Conservation (phyloP, 2,888 invertebrate genomes). For the Halictus quadricinctus region DNA sequence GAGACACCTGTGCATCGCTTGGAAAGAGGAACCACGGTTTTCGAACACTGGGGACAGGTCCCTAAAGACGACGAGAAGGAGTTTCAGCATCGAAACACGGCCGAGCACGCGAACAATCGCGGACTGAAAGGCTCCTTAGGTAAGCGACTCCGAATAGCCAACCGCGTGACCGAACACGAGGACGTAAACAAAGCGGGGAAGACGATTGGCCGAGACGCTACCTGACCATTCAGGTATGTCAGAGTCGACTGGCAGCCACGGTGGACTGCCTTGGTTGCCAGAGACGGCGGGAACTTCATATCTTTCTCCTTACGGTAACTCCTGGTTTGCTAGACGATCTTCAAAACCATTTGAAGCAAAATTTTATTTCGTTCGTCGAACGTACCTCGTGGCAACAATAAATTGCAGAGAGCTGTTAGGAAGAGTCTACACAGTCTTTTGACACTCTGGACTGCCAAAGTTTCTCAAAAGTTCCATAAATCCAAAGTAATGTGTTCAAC, state of each 20-base stretch:
- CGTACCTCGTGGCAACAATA: too few species aligned
- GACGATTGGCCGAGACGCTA: conserved; percentile 68
- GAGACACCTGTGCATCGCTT: not conserved
- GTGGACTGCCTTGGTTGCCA: not conserved
- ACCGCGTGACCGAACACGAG: conserved; percentile 56
- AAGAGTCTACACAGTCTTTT: too few species aligned
- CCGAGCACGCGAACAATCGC: conserved; percentile 54
- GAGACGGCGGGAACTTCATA: not conserved
- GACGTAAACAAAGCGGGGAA: conserved; percentile 61
- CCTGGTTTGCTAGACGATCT: not conserved
- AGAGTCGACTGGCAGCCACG: conserved; percentile 10
- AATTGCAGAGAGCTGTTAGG: too few species aligned
- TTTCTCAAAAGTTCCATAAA: too few species aligned
- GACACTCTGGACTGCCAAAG: too few species aligned
- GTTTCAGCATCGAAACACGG: conserved; percentile 11
- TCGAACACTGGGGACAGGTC: not conserved
- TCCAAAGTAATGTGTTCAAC: too few species aligned
- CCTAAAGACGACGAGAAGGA: not conserved
- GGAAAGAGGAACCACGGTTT: not conserved
- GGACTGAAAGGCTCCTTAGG: conserved; percentile 59
- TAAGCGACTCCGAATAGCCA: conserved; percentile 51
- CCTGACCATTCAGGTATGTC: conserved; percentile 63
- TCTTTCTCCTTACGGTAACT: not conserved
- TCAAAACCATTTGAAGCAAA: too few species aligned
- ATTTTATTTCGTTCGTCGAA: too few species aligned